These are phyloP conservation scores for Dinomys branickii DNA, from an alignment of 2,113 vertebrate genomes.

Conservation along the genomic window DNA sequence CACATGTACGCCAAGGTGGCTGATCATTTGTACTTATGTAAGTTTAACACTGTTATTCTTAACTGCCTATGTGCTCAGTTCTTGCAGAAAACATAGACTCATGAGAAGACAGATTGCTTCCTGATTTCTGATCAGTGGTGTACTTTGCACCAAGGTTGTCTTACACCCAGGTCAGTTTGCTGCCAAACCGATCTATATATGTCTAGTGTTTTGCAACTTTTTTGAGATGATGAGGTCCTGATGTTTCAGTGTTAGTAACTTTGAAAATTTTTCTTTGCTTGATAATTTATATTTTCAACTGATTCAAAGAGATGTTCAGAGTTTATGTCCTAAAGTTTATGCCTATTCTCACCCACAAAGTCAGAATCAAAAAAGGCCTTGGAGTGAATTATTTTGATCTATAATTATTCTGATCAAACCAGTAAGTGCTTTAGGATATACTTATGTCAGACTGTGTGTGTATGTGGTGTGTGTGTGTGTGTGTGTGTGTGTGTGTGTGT, in stretches of 20 bases:
- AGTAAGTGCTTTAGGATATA: not conserved
- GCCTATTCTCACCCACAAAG: not conserved
- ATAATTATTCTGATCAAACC: not conserved
- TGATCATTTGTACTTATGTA: not conserved
- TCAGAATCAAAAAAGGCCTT: not conserved
- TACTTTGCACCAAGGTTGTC: not conserved
- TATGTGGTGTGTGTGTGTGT: not conserved
- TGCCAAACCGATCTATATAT: not conserved
- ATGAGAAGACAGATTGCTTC: not conserved
- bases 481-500: not conserved
- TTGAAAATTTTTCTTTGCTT: slow-evolving; percentile 41
- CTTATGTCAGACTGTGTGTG: not conserved
- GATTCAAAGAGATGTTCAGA: not conserved
- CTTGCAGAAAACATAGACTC: not conserved
- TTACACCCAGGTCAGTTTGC: not conserved
- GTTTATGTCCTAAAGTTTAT: not conserved
- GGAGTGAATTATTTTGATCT: not conserved
- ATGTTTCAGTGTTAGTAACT: not conserved
- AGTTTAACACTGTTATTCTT: not conserved
- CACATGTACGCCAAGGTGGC: not conserved
- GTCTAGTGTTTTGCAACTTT: not conserved
- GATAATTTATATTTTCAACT: not conserved
- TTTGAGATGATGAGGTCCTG: not conserved
- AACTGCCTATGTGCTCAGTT: not conserved
- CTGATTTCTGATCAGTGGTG: not conserved